Conservation (phyloP, 2,797 vertebrate species). For the Hypotaenidia okinawae region DNA sequence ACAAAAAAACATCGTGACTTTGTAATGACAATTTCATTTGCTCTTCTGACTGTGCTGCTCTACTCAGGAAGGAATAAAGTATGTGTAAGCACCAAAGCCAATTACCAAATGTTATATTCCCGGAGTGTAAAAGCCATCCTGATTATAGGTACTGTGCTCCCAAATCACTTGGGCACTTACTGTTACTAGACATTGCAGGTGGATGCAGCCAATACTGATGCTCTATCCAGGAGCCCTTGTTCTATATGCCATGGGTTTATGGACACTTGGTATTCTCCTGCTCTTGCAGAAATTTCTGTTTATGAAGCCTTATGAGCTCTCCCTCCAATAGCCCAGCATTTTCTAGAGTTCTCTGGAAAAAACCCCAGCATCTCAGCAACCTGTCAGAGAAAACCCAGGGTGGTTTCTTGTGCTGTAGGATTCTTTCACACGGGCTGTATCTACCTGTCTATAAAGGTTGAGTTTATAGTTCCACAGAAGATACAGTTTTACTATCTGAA, state of each 20-base stretch:
- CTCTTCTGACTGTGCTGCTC: background rate
- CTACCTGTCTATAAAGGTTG: background rate
- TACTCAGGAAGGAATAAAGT: background rate
- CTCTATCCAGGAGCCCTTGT: background rate
- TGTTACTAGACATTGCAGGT: background rate
- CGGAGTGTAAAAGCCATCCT: background rate
- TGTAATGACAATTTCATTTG: background rate
- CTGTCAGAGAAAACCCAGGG: background rate
- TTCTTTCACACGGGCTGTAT: background rate
- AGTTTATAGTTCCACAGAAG: background rate
- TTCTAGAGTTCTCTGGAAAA: too few species aligned
- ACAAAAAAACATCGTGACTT: background rate
- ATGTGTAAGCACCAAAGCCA: background rate
- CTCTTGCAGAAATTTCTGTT: background rate
- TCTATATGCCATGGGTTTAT: background rate
- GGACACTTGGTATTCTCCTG: background rate
- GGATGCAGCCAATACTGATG: too few species aligned
- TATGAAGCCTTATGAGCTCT: background rate
- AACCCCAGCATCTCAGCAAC: background rate
- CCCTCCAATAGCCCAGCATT: background rate
- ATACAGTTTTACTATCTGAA: background rate
- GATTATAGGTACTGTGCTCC: background rate
- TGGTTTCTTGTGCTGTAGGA: background rate
- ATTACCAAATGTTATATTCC: background rate
- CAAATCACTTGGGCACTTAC: background rate